A percentile compares a stretch with the other conserved stretches of the same genome.
Conservation (phyloP, 2,113 vertebrate genomes). For the Physeter macrocephalus region DNA sequence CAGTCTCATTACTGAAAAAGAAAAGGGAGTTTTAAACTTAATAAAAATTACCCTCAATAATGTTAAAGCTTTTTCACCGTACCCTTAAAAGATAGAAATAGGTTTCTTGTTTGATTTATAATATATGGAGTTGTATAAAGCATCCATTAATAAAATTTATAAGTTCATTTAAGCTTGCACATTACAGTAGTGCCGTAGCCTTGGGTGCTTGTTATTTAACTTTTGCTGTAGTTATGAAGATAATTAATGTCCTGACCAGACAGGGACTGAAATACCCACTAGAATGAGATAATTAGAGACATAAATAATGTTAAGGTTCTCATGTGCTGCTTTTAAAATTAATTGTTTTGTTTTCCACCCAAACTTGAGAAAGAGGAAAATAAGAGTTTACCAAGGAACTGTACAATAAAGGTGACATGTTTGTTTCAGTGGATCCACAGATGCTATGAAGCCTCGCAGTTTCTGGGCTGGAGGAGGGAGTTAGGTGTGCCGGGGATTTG, state of each 20-base stretch:
- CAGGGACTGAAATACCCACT: slow-evolving; percentile 82
- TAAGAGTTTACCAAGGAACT: slow-evolving; percentile 52
- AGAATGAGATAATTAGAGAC: slow-evolving; percentile 81
- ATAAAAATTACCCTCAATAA: slow-evolving; percentile 82
- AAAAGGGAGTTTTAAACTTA: slow-evolving; percentile 79
- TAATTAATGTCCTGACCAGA: slow-evolving; percentile 84
- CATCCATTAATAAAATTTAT: slow-evolving; percentile 85
- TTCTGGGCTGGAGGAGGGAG: neutral
- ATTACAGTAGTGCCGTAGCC: slow-evolving; percentile 76
- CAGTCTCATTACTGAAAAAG: slow-evolving; percentile 80
- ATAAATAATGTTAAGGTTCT: slow-evolving; percentile 79
- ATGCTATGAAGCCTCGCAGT: neutral
- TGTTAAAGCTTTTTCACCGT: slow-evolving; percentile 75
- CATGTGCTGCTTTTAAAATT: slow-evolving; percentile 74
- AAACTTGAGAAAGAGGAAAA: slow-evolving; percentile 63
- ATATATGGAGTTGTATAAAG: slow-evolving; percentile 81
- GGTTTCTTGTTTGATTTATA: slow-evolving; percentile 83
- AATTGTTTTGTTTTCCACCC: slow-evolving; percentile 78
- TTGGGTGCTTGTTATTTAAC: slow-evolving; percentile 83
- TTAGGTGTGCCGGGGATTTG: too few relatives aligned
- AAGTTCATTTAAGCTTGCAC: slow-evolving; percentile 84
- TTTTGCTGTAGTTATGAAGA: slow-evolving; percentile 85
- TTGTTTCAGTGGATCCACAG: neutral
- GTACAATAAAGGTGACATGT: neutral
- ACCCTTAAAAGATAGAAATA: slow-evolving; percentile 78